phyloP scores from a whole-genome alignment of 1,140 invertebrate genomes.

The Ceratosolen solmsi region DNA sequence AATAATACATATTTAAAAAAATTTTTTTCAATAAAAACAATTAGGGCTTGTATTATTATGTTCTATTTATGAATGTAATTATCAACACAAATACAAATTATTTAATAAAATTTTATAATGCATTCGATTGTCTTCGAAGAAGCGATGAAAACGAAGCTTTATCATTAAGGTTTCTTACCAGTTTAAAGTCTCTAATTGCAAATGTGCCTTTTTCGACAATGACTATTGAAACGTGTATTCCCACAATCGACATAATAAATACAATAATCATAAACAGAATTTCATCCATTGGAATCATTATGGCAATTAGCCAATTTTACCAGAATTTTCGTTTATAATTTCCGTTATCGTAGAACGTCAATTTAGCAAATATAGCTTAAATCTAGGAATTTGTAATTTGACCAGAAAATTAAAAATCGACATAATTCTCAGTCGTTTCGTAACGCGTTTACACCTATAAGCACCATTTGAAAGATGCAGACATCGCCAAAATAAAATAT shows the following conservation, averaged over 20 bases:
- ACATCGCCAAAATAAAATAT: not conserved
- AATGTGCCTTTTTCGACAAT: too few species aligned
- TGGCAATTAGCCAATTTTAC: constrained; percentile 19
- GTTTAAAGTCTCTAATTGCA: too few species aligned
- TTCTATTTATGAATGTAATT: too few species aligned
- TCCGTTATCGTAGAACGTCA: not conserved
- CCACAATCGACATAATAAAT: not conserved
- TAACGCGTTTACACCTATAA: not conserved
- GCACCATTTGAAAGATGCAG: constrained; percentile 30
- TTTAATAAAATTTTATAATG: too few species aligned
- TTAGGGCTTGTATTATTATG: too few species aligned
- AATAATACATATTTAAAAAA: too few species aligned
- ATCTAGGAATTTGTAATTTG: not conserved
- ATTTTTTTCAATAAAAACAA: too few species aligned
- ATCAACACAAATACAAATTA: too few species aligned
- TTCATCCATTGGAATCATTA: not conserved
- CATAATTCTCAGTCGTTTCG: constrained; percentile 8
- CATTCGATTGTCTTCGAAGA: too few species aligned
- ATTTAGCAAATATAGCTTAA: not conserved
- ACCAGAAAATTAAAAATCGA: constrained; percentile 35
- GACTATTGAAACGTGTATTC: too few species aligned
- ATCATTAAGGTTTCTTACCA: too few species aligned
- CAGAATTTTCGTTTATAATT: not conserved
- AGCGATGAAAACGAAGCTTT: too few species aligned
- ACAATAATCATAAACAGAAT: not conserved